Conservation (phyloP, 2,113 vertebrate species). For the Strix aluco region DNA sequence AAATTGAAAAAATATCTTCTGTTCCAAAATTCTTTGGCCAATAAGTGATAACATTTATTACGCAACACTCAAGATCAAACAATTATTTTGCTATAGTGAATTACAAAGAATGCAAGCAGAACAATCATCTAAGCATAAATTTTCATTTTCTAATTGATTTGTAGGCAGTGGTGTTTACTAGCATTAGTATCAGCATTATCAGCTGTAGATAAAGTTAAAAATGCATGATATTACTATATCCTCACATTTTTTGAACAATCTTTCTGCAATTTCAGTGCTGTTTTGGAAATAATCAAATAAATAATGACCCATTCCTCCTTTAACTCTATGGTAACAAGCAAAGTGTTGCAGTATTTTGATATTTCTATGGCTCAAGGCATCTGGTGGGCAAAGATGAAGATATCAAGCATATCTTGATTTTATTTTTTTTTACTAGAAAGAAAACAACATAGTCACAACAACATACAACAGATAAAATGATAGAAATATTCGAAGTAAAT, state of each 20-base stretch:
- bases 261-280: not conserved
- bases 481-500: not conserved
- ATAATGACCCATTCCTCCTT: not conserved
- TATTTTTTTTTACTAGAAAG: not conserved
- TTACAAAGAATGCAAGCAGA: not conserved
- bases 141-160: slow-evolving; percentile 12
- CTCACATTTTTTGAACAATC: not conserved
- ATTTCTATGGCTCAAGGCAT: not conserved
- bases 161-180: not conserved
- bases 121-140: not conserved
- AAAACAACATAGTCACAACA: not conserved
- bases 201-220: not conserved
- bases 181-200: not conserved
- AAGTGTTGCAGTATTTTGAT: not conserved
- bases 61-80: not conserved
- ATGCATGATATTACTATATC: not conserved
- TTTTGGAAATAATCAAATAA: not conserved
- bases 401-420: not conserved
- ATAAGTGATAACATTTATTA: not conserved
- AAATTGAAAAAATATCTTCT: not conserved
- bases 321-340: not conserved
- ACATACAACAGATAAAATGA: not conserved
- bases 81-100: not conserved
- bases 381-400: not conserved
- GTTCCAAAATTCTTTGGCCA: not conserved